A percentile compares a stretch with the other conserved stretches of the same genome.
phyloP scores from a whole-genome alignment of 1,140 invertebrate genomes.

The Saxidomus purpurata region DNA sequence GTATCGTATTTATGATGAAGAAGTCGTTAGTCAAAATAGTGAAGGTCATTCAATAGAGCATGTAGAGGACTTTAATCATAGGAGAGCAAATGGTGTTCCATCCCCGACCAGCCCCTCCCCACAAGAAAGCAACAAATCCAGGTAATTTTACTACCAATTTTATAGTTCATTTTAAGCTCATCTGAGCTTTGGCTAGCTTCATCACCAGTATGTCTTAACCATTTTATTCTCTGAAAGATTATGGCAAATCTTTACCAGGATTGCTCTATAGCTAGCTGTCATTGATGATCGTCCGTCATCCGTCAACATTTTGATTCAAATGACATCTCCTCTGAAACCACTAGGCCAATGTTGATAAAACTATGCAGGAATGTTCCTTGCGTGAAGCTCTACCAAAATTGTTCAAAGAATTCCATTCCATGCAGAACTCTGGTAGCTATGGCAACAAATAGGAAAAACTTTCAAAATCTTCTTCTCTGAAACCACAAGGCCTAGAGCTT shows the following conservation, averaged over 20 bases:
- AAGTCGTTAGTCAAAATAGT: constrained; percentile 76
- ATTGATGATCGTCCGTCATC: no score
- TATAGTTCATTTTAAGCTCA: neutral
- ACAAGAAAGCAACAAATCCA: constrained; percentile 5
- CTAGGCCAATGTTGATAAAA: no score
- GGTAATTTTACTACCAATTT: neutral
- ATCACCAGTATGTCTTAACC: neutral
- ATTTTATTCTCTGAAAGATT: neutral
- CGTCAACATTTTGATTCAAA: no score
- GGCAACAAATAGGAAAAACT: no score
- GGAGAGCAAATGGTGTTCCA: constrained; percentile 34
- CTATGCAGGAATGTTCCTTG: no score
- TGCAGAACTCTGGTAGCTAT: no score
- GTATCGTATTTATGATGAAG: constrained; percentile 83
- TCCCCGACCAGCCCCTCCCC: constrained; percentile 22
- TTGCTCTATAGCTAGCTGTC: no score
- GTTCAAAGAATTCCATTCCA: no score
- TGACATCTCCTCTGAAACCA: no score
- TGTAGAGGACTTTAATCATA: constrained; percentile 22
- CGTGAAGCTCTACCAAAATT: no score
- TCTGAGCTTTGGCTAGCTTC: neutral
- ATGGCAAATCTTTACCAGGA: neutral
- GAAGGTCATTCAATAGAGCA: constrained; percentile 58
- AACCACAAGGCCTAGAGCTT: no score
- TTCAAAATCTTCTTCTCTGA: no score